Conservation (phyloP, 2,888 invertebrate genomes). For the Panorpa germanica region DNA sequence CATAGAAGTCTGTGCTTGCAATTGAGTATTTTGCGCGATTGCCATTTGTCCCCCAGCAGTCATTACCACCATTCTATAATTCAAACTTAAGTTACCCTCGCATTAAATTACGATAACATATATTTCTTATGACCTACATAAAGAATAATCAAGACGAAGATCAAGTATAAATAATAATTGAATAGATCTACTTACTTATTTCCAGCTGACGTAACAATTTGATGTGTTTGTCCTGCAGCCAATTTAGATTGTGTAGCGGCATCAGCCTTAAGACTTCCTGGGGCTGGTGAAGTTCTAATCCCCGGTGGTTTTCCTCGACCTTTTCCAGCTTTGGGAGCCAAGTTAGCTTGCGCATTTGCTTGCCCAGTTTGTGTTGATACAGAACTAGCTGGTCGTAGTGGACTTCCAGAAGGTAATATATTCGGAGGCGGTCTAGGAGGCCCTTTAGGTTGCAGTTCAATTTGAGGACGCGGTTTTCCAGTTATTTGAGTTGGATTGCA, state of each 20-base stretch:
- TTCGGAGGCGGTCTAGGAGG: slow-evolving; percentile 30
- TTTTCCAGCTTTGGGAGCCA: slow-evolving; percentile 35
- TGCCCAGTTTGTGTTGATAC: slow-evolving; percentile 66
- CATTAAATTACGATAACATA: too few species aligned
- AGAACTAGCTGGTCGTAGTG: slow-evolving; percentile 57
- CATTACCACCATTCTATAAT: slow-evolving; percentile 24
- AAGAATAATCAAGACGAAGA: not conserved
- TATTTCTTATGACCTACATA: too few species aligned
- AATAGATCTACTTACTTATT: slow-evolving; percentile 26
- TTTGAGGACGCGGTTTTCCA: slow-evolving; percentile 25
- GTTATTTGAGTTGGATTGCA: slow-evolving; percentile 7
- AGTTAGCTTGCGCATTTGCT: slow-evolving; percentile 21
- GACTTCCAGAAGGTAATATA: slow-evolving; percentile 41
- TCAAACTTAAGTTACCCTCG: too few species aligned
- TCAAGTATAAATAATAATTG: not conserved
- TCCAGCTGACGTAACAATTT: slow-evolving; percentile 26
- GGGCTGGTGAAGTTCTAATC: slow-evolving; percentile 47
- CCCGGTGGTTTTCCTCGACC: slow-evolving; percentile 50
- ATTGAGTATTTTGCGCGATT: slow-evolving; percentile 18
- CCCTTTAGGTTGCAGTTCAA: slow-evolving; percentile 24
- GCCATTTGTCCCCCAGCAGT: slow-evolving; percentile 23
- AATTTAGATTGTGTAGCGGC: slow-evolving; percentile 24
- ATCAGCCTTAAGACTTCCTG: slow-evolving; percentile 34
- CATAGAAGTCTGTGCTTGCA: too few species aligned
- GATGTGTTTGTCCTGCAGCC: slow-evolving; percentile 23